Evolutionary conservation across 2,888 invertebrate species (phyloP).

Genomic region (Ctena decussata): DNA sequence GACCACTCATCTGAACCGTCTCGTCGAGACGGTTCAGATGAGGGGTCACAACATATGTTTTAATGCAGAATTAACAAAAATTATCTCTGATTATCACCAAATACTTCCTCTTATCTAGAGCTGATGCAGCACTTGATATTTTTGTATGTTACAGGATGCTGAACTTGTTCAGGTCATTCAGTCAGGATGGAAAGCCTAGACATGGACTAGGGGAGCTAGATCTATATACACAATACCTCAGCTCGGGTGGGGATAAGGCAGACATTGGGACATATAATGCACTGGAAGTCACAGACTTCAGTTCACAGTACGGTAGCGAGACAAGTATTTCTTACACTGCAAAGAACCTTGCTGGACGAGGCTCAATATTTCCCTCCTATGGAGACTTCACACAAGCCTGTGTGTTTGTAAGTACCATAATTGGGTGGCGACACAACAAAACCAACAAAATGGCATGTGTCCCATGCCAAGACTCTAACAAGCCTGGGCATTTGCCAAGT

Average conservation of each 20-base stretch:
- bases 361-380: conserved; percentile 94
- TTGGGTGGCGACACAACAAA: too few species aligned
- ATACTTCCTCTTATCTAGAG: too few species aligned
- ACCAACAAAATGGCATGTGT: too few species aligned
- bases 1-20: too few species aligned
- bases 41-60: too few species aligned
- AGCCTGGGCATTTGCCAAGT: too few species aligned
- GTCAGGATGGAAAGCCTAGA: neutral
- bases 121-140: too few species aligned
- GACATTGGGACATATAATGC: conserved; percentile 86
- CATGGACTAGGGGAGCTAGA: neutral
- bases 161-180: neutral
- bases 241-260: neutral
- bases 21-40: too few species aligned
- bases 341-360: conserved; percentile 92
- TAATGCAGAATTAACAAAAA: too few species aligned
- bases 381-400: conserved; percentile 97
- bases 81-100: too few species aligned
- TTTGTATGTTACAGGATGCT: neutral
- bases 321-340: conserved; percentile 96
- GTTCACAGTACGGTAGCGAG: conserved; percentile 96
- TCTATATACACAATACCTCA: neutral
- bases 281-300: conserved; percentile 93
- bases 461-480: too few species aligned
- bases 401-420: conserved; percentile 92